These are phyloP conservation scores for Pachliopta kotzebuea DNA, from an alignment of 2,888 invertebrate genomes.

Conservation along the genomic window DNA sequence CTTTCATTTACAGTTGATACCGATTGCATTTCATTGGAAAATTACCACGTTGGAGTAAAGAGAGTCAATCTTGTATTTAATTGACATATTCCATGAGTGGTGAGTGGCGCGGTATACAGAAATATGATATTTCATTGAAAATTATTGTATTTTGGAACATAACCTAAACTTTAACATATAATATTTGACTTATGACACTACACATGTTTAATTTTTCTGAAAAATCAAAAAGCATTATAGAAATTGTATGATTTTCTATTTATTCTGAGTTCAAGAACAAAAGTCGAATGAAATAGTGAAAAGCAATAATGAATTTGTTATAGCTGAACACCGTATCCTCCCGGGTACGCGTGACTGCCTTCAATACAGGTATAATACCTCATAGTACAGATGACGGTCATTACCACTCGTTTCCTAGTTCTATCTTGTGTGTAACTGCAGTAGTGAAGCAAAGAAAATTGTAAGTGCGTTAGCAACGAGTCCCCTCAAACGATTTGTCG, in stretches of 20 bases:
- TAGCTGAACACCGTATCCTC: conserved; percentile 13
- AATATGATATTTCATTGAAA: conserved; percentile 23
- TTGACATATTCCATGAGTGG: conserved; percentile 37
- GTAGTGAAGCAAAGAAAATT: conserved; percentile 31
- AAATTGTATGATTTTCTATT: too few relatives aligned
- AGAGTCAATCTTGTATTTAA: conserved; percentile 46
- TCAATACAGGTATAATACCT: conserved; percentile 32
- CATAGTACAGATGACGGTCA: conserved; percentile 35
- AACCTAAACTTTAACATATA: too few relatives aligned
- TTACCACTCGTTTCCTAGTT: conserved; percentile 44
- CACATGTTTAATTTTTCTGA: background rate
- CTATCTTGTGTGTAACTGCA: conserved; percentile 37
- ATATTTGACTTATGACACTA: background rate
- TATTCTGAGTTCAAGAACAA: too few relatives aligned
- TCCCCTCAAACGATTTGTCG: conserved; percentile 23
- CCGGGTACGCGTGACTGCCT: conserved; percentile 34
- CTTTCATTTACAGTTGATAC: conserved; percentile 47
- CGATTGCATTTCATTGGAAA: conserved; percentile 50
- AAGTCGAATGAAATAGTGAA: conserved; percentile 7
- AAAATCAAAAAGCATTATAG: too few relatives aligned
- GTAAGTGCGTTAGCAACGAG: conserved; percentile 24
- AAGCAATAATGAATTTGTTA: conserved; percentile 20
- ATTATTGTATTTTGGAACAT: background rate
- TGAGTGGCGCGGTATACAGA: conserved; percentile 35
- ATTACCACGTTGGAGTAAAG: conserved; percentile 49